Conservation (phyloP, 1,140 invertebrate genomes). For the Drosophila asahinai region DNA sequence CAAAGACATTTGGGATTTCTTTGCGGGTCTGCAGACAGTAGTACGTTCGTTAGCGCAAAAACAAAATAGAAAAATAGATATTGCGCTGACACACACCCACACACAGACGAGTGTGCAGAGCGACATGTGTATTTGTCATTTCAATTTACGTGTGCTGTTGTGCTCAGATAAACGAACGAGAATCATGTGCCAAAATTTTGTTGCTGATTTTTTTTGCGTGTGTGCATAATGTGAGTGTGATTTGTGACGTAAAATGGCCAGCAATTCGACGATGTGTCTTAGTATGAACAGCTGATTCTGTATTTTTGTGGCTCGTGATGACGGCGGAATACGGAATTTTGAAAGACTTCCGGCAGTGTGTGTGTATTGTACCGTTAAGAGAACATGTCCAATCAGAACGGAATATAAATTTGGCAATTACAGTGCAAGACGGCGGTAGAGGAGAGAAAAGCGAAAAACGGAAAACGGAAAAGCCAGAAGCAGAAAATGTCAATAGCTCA, state of each 20-base stretch:
- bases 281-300: slow-evolving; percentile 36
- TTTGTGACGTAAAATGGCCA: slow-evolving; percentile 27
- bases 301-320: slow-evolving; percentile 19
- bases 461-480: neutral
- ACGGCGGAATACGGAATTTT: slow-evolving; percentile 13
- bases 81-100: slow-evolving; percentile 23
- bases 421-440: neutral
- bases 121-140: slow-evolving; percentile 58
- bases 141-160: slow-evolving; percentile 61
- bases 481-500: slow-evolving; percentile 49
- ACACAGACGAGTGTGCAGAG: slow-evolving; percentile 16
- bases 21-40: slow-evolving; percentile 17
- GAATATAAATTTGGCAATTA: slow-evolving; percentile 33
- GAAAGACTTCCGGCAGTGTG: slow-evolving; percentile 10
- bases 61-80: slow-evolving; percentile 8
- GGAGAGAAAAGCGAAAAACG: neutral
- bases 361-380: neutral
- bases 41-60: slow-evolving; percentile 21
- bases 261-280: slow-evolving; percentile 9
- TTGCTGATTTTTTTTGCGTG: slow-evolving; percentile 9
- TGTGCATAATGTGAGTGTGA: neutral
- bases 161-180: slow-evolving; percentile 58
- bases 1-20: slow-evolving; percentile 36
- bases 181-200: slow-evolving; percentile 64
- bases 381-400: neutral